These are phyloP conservation scores for Neosilurus mollespiculum DNA, from an alignment of 2,797 vertebrate species.

Conservation along the genomic window DNA sequence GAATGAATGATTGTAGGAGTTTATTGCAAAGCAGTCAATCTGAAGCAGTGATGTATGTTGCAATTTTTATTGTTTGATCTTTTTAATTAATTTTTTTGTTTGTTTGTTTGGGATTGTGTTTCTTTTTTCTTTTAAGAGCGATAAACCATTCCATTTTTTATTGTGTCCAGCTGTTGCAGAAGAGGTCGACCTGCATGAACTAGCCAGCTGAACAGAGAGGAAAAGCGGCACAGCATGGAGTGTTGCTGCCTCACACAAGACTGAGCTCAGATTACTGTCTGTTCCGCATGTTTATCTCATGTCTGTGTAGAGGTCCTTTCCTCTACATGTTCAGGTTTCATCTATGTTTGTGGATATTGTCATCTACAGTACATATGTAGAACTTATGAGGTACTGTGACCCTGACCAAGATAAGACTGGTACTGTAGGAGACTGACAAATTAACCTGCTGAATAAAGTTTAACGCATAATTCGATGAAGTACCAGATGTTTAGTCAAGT, in stretches of 20 bases:
- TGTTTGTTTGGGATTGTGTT: background rate
- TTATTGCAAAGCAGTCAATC: background rate
- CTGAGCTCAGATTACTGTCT: background rate
- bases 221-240: background rate
- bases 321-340: background rate
- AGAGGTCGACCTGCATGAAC: background rate
- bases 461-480: background rate
- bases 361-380: background rate
- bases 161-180: background rate
- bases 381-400: background rate
- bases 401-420: background rate
- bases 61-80: background rate
- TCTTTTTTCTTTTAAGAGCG: background rate
- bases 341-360: background rate
- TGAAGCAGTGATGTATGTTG: background rate
- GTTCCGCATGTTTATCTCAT: background rate
- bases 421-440: background rate
- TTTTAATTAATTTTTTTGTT: background rate
- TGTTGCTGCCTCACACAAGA: background rate
- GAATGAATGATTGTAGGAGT: background rate
- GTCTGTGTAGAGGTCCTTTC: background rate
- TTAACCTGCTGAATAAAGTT: background rate
- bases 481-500: background rate
- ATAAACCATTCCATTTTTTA: background rate
- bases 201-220: background rate